Percentiles rank a stretch among this genome's conserved stretches.
These are phyloP conservation scores for Forbesichthys papilliferus DNA, from an alignment of 2,113 vertebrate species.

Conservation along the genomic window DNA sequence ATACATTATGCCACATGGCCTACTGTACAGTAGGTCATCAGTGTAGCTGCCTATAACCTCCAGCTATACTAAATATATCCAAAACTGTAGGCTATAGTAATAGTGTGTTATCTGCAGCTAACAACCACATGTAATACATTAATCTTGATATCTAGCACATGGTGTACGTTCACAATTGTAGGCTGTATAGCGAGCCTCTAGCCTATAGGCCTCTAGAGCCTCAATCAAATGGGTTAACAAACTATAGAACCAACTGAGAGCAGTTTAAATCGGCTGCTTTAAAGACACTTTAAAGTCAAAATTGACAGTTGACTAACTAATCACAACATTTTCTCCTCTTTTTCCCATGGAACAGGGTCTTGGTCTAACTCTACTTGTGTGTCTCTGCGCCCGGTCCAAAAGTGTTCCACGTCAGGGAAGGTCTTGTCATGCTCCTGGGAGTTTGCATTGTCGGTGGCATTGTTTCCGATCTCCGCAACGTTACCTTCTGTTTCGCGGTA, in stretches of 20 bases:
- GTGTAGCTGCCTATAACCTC: slow-evolving; percentile 9
- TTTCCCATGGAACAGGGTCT: slow-evolving; percentile 82
- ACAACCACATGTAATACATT: slow-evolving; percentile 28
- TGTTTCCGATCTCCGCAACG: slow-evolving; percentile 54
- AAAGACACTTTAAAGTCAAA: slow-evolving; percentile 7
- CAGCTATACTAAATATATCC: slow-evolving; percentile 20
- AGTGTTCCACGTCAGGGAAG: slow-evolving; percentile 79
- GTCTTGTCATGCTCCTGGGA: slow-evolving; percentile 53
- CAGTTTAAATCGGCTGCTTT: slow-evolving; percentile 14
- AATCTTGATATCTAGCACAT: slow-evolving; percentile 20
- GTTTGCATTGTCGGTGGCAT: slow-evolving; percentile 28
- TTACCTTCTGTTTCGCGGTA: slow-evolving; percentile 52
- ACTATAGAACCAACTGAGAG: slow-evolving; percentile 26
- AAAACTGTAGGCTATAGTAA: slow-evolving; percentile 4
- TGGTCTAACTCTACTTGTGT: slow-evolving; percentile 69
- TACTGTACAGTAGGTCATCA: background rate
- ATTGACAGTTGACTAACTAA: too few relatives aligned
- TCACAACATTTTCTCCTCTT: slow-evolving; percentile 67
- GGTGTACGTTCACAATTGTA: slow-evolving; percentile 43
- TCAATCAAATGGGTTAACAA: background rate
- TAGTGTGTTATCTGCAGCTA: slow-evolving; percentile 15
- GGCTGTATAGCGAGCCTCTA: slow-evolving; percentile 1
- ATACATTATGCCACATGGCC: background rate
- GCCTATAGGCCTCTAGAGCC: too few relatives aligned
- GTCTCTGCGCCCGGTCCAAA: slow-evolving; percentile 79